phyloP scores from a whole-genome alignment of 35 echinoderm and acorn worm genomes.

The Heliocidaris erythrogramma region DNA sequence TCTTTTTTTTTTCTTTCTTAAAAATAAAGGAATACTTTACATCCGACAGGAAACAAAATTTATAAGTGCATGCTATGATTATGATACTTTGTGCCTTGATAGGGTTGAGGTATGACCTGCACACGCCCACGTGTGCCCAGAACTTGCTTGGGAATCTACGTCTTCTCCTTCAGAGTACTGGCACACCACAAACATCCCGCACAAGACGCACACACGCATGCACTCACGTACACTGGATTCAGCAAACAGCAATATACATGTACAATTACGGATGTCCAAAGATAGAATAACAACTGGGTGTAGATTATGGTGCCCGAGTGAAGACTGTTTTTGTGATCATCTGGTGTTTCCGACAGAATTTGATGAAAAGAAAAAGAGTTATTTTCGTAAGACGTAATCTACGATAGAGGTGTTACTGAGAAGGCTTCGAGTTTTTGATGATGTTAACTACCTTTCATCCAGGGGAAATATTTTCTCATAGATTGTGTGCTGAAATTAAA shows the following conservation, averaged over 20 bases:
- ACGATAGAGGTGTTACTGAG: not conserved
- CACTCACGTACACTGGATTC: not conserved
- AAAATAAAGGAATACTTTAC: not conserved
- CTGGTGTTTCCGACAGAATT: constrained; percentile 2
- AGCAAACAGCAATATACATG: not conserved
- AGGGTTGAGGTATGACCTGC: not conserved
- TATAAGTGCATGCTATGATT: not conserved
- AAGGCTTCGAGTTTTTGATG: not conserved
- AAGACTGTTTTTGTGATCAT: not conserved
- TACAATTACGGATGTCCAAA: not conserved
- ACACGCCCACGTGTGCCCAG: not conserved
- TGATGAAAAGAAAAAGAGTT: not conserved
- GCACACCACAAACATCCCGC: not conserved
- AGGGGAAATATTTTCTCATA: not conserved
- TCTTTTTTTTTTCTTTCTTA: not conserved
- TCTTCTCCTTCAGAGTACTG: not conserved
- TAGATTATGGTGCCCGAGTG: not conserved
- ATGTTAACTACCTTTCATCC: not conserved
- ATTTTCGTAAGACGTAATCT: not conserved
- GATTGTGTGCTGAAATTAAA: not conserved
- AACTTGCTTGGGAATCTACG: not conserved
- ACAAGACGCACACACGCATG: not conserved
- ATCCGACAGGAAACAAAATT: not conserved
- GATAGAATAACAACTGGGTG: not conserved
- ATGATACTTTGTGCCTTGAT: not conserved